These are phyloP conservation scores for Drosophila quinaria DNA, from an alignment of 2,888 invertebrate genomes.

Conservation along the genomic window DNA sequence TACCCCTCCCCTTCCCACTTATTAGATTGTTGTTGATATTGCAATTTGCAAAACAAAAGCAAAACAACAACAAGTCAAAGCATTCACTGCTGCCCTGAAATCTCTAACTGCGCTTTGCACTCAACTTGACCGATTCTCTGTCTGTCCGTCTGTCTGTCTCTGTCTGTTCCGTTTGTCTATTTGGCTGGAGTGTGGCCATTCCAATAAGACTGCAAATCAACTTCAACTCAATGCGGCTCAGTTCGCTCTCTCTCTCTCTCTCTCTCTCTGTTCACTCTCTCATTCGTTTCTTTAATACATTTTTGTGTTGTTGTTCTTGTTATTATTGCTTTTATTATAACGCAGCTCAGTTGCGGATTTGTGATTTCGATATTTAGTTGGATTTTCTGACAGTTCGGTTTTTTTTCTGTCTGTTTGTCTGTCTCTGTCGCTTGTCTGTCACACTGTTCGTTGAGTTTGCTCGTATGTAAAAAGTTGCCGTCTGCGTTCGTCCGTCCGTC, in stretches of 20 bases:
- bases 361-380: conserved; percentile 78
- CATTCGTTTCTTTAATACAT: conserved; percentile 64
- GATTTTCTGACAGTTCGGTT: conserved; percentile 48
- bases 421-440: conserved; percentile 44
- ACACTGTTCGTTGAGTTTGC: conserved; percentile 39
- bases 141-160: neutral
- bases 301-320: conserved; percentile 31
- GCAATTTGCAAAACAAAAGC: conserved; percentile 3
- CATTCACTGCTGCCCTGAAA: conserved; percentile 1
- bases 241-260: conserved; percentile 7
- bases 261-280: conserved; percentile 16
- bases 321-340: conserved; percentile 50
- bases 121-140: conserved; percentile 37
- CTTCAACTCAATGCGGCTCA: conserved; percentile 12
- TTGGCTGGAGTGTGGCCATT: conserved; percentile 21
- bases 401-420: conserved; percentile 43
- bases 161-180: conserved; percentile 23
- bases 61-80: neutral
- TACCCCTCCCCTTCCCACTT: neutral
- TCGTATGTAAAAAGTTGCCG: conserved; percentile 51
- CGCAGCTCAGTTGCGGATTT: conserved; percentile 70
- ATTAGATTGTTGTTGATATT: conserved; percentile 23
- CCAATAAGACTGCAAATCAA: conserved; percentile 19
- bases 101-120: conserved; percentile 14
- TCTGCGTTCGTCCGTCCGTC: conserved; percentile 39